phyloP scores from a whole-genome alignment of 2,797 vertebrate species.

The Tangara arthus region DNA sequence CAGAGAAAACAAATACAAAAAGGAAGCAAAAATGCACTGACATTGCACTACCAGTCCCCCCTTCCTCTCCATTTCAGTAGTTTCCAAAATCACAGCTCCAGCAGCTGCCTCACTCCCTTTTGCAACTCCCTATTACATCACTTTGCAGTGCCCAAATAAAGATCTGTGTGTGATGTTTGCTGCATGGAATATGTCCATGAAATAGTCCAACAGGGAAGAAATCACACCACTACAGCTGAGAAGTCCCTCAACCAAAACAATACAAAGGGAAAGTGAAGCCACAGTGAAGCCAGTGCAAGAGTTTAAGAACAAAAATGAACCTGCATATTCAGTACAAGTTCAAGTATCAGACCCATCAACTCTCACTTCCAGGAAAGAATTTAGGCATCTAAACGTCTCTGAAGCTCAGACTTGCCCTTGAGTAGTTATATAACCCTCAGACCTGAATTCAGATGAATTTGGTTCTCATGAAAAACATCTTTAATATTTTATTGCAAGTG shows the following conservation, averaged over 20 bases:
- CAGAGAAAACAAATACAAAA: not conserved
- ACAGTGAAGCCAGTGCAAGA: not conserved
- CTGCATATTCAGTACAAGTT: not conserved
- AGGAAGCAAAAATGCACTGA: not conserved
- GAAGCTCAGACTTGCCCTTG: not conserved
- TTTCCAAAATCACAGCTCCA: not conserved
- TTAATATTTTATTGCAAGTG: not conserved
- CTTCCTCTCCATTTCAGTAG: not conserved
- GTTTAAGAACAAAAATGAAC: not conserved
- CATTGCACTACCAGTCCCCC: not conserved
- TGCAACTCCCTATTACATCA: not conserved
- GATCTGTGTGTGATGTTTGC: not conserved
- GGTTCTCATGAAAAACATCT: not conserved
- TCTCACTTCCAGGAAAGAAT: not conserved
- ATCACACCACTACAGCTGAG: not conserved
- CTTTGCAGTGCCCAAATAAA: not conserved
- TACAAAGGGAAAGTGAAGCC: not conserved
- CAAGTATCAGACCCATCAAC: not conserved
- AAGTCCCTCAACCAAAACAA: not conserved
- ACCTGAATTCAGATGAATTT: not conserved
- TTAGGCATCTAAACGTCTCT: not conserved
- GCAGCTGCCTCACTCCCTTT: not conserved
- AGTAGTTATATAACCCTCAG: not conserved
- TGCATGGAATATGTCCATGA: not conserved
- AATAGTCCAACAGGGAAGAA: not conserved